phyloP scores from a whole-genome alignment of 2,888 invertebrate genomes.

The Allolobophora icterica region DNA sequence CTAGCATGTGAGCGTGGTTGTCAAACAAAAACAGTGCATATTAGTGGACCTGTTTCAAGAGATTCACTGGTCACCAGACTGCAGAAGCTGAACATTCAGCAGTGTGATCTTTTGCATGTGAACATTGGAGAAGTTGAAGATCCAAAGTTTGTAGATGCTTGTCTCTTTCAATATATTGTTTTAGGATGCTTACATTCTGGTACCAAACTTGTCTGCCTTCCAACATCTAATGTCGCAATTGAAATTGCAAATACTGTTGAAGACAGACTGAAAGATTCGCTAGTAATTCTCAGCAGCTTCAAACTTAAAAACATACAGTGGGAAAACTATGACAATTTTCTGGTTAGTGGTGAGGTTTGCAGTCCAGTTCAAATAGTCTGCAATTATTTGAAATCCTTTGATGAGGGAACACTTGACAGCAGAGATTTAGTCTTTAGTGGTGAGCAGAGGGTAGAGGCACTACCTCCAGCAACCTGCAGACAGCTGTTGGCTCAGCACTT shows the following conservation, averaged over 20 bases:
- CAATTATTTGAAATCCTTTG: slow-evolving; percentile 19
- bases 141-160: slow-evolving; percentile 8
- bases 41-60: slow-evolving; percentile 13
- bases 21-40: not conserved
- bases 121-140: not conserved
- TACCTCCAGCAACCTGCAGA: not conserved
- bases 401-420: not conserved
- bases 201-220: not conserved
- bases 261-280: not conserved
- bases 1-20: not conserved
- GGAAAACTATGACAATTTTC: not conserved
- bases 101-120: not conserved
- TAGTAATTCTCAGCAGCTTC: slow-evolving; percentile 14
- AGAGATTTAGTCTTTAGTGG: not conserved
- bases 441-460: not conserved
- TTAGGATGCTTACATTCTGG: slow-evolving; percentile 3
- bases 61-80: not conserved
- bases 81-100: not conserved
- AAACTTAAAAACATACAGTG: not conserved
- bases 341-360: not conserved
- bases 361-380: slow-evolving; percentile 3
- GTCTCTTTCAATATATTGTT: slow-evolving; percentile 20
- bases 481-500: not conserved
- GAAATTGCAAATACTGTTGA: slow-evolving; percentile 20
- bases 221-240: not conserved